Base-by-base conservation (phyloP, 2,888 invertebrate species). In the Scaeva pyrastri region DNA sequence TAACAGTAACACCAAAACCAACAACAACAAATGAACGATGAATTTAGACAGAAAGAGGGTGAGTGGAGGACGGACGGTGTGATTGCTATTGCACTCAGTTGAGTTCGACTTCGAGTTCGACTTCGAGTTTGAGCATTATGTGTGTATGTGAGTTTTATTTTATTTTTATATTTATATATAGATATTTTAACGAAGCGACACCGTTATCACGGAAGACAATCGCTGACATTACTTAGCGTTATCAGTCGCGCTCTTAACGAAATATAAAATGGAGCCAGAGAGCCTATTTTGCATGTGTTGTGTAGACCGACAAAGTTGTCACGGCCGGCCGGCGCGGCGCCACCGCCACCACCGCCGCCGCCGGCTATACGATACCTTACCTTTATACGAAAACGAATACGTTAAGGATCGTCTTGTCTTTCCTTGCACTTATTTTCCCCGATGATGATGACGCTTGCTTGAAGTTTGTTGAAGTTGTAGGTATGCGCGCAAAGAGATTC, bases 141-240 rank as follows among this genome's bases (percentile, higher is more conserved):
- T 16, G n/a, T 5, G 43, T 48, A 19, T 11, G 11, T 48, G 21
- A 56, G 58, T 72, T 66, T 76, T 80, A 62, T 80, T 58, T 72
- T 74, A 73, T n/a, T n/a, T 73, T 71, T 64, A 52, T 66, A 52
- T 48, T 26, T 72, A 68, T 58, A 52, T 64, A 45, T 73, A 43
- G 16, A 48, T 62, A 45, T 71, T 74, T 77, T 64, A 74, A 82
- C 56, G 41, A 39, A 55, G 41, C 56, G 43, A 23, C n/a, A n/a
- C 39, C 36, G 66, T 79, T 87, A 87, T 87, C 87, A 87, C 10
- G 55, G 72, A 87, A 82, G 83, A 87, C 87, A 87, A 87, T 87
- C 87, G 78, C 87, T 83, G 87, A 87, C 87, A 87, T 87, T 87
- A 87, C 87, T 87, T 87, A 87, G 81, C 79, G 79, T 87, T 87